These are phyloP conservation scores for Achlya flavicornis DNA, from an alignment of 2,888 invertebrate genomes.

Conservation along the genomic window DNA sequence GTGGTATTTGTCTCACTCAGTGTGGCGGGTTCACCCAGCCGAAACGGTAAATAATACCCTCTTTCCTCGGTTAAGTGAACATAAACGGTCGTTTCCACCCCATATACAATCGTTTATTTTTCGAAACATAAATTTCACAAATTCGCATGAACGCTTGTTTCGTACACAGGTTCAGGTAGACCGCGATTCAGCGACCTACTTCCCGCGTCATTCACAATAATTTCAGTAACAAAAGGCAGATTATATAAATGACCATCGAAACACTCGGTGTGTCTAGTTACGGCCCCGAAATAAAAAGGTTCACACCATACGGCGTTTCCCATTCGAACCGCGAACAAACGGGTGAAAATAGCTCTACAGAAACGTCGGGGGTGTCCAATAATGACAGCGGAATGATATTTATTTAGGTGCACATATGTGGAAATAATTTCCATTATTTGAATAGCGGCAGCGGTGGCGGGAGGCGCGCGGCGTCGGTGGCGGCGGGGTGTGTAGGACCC, in stretches of 20 bases:
- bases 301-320: constrained; percentile 49
- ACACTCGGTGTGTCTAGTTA: constrained; percentile 17
- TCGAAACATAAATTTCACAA: constrained; percentile 81
- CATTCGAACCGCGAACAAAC: constrained; percentile 63
- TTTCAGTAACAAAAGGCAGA: constrained; percentile 22
- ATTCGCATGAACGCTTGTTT: constrained; percentile 72
- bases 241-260: constrained; percentile 24
- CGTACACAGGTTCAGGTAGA: constrained; percentile 52
- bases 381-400: constrained; percentile 79
- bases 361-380: constrained; percentile 67
- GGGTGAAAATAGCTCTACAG: constrained; percentile 74
- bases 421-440: constrained; percentile 83
- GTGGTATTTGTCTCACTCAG: constrained; percentile 82
- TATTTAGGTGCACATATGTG: constrained; percentile 83
- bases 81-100: constrained; percentile 84
- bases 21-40: constrained; percentile 81
- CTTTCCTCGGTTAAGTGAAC: constrained; percentile 84
- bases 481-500: constrained; percentile 42
- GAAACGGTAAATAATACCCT: constrained; percentile 84
- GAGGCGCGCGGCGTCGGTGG: constrained; percentile 28
- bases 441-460: constrained; percentile 63
- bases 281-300: constrained; percentile 26
- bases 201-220: constrained; percentile 18
- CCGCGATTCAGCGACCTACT: constrained; percentile 36
- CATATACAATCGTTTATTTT: constrained; percentile 83